Conservation (phyloP, 2,888 invertebrate genomes). For the Tetragnatha montana region DNA sequence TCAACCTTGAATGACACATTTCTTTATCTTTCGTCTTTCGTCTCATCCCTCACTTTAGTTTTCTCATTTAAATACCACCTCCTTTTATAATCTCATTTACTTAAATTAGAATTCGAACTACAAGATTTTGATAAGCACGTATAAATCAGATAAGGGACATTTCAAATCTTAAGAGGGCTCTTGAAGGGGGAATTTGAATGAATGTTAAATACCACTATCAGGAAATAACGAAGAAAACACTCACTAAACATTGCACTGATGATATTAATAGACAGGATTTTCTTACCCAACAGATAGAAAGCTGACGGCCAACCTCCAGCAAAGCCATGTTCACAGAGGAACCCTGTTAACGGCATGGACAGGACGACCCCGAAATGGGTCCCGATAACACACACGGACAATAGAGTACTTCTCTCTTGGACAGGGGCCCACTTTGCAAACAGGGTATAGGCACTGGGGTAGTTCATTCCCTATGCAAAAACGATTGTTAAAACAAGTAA, state of each 20-base stretch:
- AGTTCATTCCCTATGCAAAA: conserved; percentile 64
- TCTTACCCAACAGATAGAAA: conserved; percentile 86
- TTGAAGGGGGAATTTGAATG: no score
- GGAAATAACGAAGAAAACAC: background rate
- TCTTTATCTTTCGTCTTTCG: no score
- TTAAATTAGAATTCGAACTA: no score
- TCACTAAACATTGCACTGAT: background rate
- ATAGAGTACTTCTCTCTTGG: conserved; percentile 60
- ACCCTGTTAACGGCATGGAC: conserved; percentile 80
- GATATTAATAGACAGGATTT: background rate
- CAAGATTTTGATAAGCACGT: no score
- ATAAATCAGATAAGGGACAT: no score
- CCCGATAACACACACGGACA: conserved; percentile 63
- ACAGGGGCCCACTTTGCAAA: conserved; percentile 65
- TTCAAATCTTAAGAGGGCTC: no score
- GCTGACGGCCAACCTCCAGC: conserved; percentile 81
- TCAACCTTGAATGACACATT: no score
- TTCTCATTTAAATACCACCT: no score
- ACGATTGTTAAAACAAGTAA: background rate
- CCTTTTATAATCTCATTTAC: no score
- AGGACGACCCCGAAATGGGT: conserved; percentile 73
- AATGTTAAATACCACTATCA: background rate
- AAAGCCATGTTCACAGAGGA: conserved; percentile 79
- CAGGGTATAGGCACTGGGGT: conserved; percentile 63
- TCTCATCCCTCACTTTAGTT: no score